Percentiles rank a stretch among this genome's conserved stretches.
Evolutionary conservation across 1,140 invertebrate genomes (phyloP).

Genomic region (Popillia japonica): DNA sequence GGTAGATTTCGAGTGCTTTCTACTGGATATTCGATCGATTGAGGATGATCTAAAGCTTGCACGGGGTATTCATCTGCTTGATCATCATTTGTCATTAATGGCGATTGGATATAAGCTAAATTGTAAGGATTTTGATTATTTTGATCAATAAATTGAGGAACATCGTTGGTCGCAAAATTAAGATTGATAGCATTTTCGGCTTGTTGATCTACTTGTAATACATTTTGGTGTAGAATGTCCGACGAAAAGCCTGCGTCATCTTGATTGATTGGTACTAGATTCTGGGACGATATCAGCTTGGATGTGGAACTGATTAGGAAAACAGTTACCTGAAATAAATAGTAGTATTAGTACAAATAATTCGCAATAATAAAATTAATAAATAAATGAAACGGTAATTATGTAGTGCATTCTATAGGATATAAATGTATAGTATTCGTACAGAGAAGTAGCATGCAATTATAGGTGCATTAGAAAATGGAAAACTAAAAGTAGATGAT

Average conservation of each 20-base stretch:
- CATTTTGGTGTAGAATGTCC: background rate
- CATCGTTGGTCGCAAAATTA: background rate
- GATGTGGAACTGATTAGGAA: background rate
- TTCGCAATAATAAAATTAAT: no score
- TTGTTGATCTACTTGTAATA: background rate
- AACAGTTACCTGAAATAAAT: conserved; percentile 23
- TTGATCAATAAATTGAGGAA: background rate
- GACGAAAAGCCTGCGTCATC: background rate
- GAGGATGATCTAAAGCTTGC: background rate
- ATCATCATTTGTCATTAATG: background rate
- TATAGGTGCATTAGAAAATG: no score
- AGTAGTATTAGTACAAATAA: no score
- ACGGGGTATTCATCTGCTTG: background rate
- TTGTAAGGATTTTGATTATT: background rate
- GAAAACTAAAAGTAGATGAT: no score
- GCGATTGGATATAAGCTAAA: background rate
- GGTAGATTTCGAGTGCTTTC: background rate
- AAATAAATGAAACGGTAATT: no score
- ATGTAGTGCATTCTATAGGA: no score
- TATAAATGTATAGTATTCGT: no score
- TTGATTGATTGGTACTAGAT: background rate
- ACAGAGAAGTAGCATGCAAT: no score
- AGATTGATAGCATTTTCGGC: background rate
- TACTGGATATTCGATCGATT: background rate
- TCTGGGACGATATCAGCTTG: background rate